phyloP scores from a whole-genome alignment of 2,797 vertebrate genomes.

The Accipiter badius region DNA sequence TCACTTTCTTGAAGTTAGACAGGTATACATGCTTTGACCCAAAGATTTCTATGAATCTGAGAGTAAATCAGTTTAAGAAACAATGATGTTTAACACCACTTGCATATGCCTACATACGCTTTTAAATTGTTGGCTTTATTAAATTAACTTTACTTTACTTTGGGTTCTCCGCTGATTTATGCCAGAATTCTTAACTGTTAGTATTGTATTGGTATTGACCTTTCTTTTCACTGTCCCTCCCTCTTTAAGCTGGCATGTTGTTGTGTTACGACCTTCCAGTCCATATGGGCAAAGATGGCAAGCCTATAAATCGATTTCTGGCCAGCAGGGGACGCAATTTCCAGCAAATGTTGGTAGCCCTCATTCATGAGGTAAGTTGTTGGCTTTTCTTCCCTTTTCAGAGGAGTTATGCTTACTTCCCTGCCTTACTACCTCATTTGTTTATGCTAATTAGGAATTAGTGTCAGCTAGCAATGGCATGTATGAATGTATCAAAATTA shows the following conservation, averaged over 20 bases:
- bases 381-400: not conserved
- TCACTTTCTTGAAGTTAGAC: not conserved
- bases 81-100: not conserved
- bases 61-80: not conserved
- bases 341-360: slow-evolving; percentile 86
- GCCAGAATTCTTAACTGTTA: not conserved
- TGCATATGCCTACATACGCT: not conserved
- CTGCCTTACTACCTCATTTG: not conserved
- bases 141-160: not conserved
- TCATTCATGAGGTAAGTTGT: slow-evolving; percentile 88
- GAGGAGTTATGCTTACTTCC: not conserved
- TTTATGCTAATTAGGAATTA: not conserved
- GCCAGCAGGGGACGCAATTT: slow-evolving; percentile 85
- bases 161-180: not conserved
- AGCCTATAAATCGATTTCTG: slow-evolving; percentile 85
- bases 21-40: not conserved
- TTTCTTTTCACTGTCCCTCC: not conserved
- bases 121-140: not conserved
- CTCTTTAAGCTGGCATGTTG: slow-evolving; percentile 85
- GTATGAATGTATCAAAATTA: not conserved
- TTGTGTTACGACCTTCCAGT: slow-evolving; percentile 87
- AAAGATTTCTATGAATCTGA: not conserved
- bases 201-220: not conserved
- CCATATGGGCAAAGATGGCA: slow-evolving; percentile 87
- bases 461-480: not conserved